phyloP scores from a whole-genome alignment of 2,888 invertebrate species.

The Sarcophaga subvicina region DNA sequence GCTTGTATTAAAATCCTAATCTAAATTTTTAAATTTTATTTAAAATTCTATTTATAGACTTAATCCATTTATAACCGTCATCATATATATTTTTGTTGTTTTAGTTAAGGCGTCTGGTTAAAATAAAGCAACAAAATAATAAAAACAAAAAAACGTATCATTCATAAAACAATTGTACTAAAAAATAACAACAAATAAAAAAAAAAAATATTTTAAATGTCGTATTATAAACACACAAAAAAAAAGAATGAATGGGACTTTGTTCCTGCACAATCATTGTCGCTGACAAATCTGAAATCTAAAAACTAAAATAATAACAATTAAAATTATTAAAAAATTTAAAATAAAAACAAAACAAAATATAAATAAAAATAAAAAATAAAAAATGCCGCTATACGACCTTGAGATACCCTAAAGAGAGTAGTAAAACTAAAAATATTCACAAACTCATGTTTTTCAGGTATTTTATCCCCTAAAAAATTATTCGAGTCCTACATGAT shows the following conservation, averaged over 20 bases:
- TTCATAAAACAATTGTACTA: slow-evolving; percentile 19
- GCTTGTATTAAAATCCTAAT: too few species aligned
- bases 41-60: not conserved
- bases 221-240: not conserved
- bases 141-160: not conserved
- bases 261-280: slow-evolving; percentile 10
- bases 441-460: too few species aligned
- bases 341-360: slow-evolving; percentile 12
- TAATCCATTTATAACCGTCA: not conserved
- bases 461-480: too few species aligned
- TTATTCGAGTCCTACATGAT: too few species aligned
- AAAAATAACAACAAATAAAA: not conserved
- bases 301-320: too few species aligned
- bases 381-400: too few species aligned
- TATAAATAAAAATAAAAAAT: not conserved
- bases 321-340: not conserved
- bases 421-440: too few species aligned
- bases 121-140: too few species aligned
- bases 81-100: slow-evolving; percentile 2
- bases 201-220: not conserved
- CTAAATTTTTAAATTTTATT: not conserved
- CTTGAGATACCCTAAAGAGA: too few species aligned
- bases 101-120: not conserved
- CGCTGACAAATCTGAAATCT: too few species aligned
- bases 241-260: not conserved